These are phyloP conservation scores for Anoncus sp. DNA, from an alignment of 2,888 invertebrate genomes.

Conservation along the genomic window DNA sequence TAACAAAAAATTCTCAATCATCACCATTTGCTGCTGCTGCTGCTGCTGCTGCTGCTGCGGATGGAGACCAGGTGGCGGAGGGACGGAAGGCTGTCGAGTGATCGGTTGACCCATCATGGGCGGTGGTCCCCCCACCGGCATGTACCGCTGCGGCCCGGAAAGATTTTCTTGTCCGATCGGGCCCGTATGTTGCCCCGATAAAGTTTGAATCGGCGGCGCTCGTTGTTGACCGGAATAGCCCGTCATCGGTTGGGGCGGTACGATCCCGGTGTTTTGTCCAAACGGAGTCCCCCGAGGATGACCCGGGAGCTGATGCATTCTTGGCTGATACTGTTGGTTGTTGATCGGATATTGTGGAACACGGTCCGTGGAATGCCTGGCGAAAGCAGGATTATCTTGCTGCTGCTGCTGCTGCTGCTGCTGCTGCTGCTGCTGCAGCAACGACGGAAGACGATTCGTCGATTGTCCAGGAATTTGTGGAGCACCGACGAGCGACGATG, in stretches of 20 bases:
- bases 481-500: background rate
- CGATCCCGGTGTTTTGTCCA: slow-evolving; percentile 54
- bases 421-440: slow-evolving; percentile 46
- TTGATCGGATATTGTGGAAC: slow-evolving; percentile 40
- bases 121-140: slow-evolving; percentile 71
- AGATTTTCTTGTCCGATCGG: slow-evolving; percentile 63
- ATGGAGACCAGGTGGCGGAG: slow-evolving; percentile 48
- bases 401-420: slow-evolving; percentile 63
- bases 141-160: slow-evolving; percentile 68
- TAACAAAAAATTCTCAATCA: no score
- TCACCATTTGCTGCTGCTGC: slow-evolving; percentile 57
- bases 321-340: slow-evolving; percentile 62
- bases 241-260: background rate
- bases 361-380: slow-evolving; percentile 54
- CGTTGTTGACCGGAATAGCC: background rate
- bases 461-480: slow-evolving; percentile 48
- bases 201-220: no score
- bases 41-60: slow-evolving; percentile 64
- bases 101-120: slow-evolving; percentile 76
- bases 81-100: slow-evolving; percentile 66
- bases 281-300: slow-evolving; percentile 1
- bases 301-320: slow-evolving; percentile 37
- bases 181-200: no score
- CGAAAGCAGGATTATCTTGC: slow-evolving; percentile 44
- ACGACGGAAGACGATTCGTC: slow-evolving; percentile 50